A percentile compares a stretch with the other conserved stretches of the same genome.
These are phyloP conservation scores for Neomorphus geoffroyi DNA, from an alignment of 2,797 vertebrate genomes.

Conservation along the genomic window DNA sequence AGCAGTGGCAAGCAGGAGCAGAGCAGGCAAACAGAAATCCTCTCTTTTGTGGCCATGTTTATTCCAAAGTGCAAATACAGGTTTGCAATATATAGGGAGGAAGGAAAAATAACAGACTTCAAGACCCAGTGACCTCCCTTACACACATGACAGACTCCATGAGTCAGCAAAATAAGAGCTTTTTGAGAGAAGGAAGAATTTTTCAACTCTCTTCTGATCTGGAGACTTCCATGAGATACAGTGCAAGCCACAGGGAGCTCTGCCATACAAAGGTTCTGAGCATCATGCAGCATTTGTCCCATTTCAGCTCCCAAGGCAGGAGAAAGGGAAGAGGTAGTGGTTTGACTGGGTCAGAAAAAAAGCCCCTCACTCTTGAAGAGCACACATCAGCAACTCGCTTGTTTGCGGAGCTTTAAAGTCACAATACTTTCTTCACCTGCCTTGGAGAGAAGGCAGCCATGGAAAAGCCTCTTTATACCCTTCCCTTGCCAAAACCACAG, in stretches of 20 bases:
- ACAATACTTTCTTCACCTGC: background rate
- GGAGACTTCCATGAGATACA: background rate
- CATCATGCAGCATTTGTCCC: background rate
- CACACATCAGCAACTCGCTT: background rate
- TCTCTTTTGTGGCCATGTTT: background rate
- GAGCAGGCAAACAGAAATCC: background rate
- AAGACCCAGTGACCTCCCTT: background rate
- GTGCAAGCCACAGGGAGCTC: background rate
- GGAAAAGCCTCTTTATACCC: background rate
- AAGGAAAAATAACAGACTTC: background rate
- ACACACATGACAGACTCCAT: background rate
- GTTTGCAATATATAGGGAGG: background rate
- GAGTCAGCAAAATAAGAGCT: constrained; percentile 31
- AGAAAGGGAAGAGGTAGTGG: background rate
- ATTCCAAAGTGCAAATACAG: background rate
- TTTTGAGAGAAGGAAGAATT: background rate
- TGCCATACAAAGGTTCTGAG: background rate
- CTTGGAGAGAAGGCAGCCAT: background rate
- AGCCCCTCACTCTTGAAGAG: background rate
- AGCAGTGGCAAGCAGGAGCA: background rate
- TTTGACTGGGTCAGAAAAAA: background rate
- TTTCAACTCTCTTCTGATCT: background rate
- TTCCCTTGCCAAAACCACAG: background rate
- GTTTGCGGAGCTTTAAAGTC: background rate
- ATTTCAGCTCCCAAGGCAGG: background rate